Percentiles rank a stretch among this genome's conserved stretches.
Conservation (phyloP, 2,888 invertebrate species). For the Trissolcus brochymenae region DNA sequence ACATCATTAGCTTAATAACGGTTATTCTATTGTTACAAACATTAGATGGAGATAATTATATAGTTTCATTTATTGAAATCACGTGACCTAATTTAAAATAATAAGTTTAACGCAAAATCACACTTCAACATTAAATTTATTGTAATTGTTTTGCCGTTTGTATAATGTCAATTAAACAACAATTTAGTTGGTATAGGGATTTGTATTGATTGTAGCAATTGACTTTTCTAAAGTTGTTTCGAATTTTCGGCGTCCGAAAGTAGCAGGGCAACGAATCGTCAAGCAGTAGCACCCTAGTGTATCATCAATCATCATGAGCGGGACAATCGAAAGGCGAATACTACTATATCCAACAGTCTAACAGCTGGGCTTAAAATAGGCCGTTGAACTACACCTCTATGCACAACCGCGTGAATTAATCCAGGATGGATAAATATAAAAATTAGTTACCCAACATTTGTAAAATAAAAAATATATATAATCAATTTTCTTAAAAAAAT, state of each 20-base stretch:
- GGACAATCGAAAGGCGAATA: constrained; percentile 77
- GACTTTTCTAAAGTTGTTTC: neutral
- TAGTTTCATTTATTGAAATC: constrained; percentile 6
- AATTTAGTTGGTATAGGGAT: neutral
- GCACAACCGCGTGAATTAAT: constrained; percentile 11
- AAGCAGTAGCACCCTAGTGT: constrained; percentile 75
- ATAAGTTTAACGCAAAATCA: too few relatives aligned
- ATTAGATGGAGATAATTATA: constrained; percentile 25
- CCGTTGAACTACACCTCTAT: constrained; percentile 64
- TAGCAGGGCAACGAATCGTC: constrained; percentile 65
- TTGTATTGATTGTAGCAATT: too few relatives aligned
- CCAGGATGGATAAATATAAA: neutral
- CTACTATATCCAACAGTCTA: constrained; percentile 69
- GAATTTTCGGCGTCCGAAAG: constrained; percentile 35
- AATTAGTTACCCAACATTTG: neutral
- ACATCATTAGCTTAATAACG: constrained; percentile 43
- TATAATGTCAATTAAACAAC: too few relatives aligned
- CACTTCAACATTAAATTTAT: too few relatives aligned
- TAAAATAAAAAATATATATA: too few relatives aligned
- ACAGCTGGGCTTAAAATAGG: constrained; percentile 77
- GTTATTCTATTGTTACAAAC: constrained; percentile 34
- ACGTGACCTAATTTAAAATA: too few relatives aligned
- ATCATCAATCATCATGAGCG: constrained; percentile 80
- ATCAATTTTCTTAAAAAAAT: too few relatives aligned
- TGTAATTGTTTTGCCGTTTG: too few relatives aligned